These are phyloP conservation scores for Fistularia commersonii DNA, from an alignment of 2,797 vertebrate genomes.

Conservation along the genomic window DNA sequence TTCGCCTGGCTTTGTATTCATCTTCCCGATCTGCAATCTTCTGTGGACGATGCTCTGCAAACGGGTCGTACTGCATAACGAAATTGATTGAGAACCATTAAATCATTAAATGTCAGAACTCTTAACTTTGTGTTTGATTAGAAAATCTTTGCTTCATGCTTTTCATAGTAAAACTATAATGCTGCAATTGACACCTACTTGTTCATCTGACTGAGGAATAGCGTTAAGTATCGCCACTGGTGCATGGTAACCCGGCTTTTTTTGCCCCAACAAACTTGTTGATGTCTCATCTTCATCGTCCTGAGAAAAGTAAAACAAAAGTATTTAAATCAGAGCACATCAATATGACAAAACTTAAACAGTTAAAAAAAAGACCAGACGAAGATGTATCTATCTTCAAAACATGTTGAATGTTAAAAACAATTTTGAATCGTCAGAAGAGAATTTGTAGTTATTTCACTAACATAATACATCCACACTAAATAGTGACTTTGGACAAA, in stretches of 20 bases:
- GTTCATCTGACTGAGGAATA: constrained; percentile 96
- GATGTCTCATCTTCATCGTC: constrained; percentile 94
- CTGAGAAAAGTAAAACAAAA: constrained; percentile 60
- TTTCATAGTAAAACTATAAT: too few species aligned
- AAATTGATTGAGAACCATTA: neutral
- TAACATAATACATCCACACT: too few species aligned
- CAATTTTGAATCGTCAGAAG: neutral
- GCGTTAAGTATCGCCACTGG: constrained; percentile 96
- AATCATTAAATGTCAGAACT: neutral
- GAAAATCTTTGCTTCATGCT: too few species aligned
- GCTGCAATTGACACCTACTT: constrained; percentile 67
- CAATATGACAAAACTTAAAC: constrained; percentile 35
- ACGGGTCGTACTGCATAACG: constrained; percentile 89
- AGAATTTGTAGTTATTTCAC: too few species aligned
- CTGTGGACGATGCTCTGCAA: constrained; percentile 93
- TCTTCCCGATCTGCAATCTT: constrained; percentile 98
- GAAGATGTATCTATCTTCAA: constrained; percentile 30
- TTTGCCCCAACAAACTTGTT: constrained; percentile 91
- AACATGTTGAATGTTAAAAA: neutral
- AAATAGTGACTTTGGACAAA: neutral
- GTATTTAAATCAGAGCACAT: constrained; percentile 51
- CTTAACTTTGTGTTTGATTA: neutral
- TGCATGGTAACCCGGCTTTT: constrained; percentile 97
- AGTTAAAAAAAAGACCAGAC: constrained; percentile 32
- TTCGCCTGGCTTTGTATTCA: constrained; percentile 94